Conservation (phyloP, 2,888 invertebrate species). For the Strigamia crassipes region DNA sequence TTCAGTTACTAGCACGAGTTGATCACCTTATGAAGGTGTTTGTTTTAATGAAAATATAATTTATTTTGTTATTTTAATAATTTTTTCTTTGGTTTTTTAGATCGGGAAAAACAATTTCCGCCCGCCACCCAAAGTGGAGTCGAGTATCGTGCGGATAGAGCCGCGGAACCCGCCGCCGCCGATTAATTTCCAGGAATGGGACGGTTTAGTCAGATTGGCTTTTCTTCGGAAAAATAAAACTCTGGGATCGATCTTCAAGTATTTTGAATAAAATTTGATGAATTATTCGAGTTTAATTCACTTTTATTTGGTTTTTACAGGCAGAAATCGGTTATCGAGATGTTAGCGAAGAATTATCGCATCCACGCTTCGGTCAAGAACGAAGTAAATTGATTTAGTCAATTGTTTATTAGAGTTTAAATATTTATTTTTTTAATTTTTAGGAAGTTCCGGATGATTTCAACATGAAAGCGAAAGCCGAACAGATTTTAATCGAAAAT, state of each 20-base stretch:
- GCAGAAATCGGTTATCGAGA: slow-evolving; percentile 78
- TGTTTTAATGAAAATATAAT: neutral
- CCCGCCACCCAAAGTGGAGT: slow-evolving; percentile 99
- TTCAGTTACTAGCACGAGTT: slow-evolving; percentile 91
- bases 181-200: slow-evolving; percentile 91
- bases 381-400: slow-evolving; percentile 64
- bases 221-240: slow-evolving; percentile 49
- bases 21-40: slow-evolving; percentile 92
- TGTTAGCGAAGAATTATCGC: slow-evolving; percentile 88
- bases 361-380: slow-evolving; percentile 85
- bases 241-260: slow-evolving; percentile 48
- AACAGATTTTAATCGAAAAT: slow-evolving; percentile 70
- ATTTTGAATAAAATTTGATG: neutral
- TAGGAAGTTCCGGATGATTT: slow-evolving; percentile 78
- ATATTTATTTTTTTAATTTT: slow-evolving; percentile 51
- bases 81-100: slow-evolving; percentile 58
- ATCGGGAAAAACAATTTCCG: slow-evolving; percentile 98
- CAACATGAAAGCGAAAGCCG: slow-evolving; percentile 79
- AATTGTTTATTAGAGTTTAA: slow-evolving; percentile 3
- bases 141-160: slow-evolving; percentile 95
- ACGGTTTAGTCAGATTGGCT: slow-evolving; percentile 81
- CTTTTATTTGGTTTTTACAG: slow-evolving; percentile 60
- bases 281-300: neutral
- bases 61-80: neutral
- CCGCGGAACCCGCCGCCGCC: slow-evolving; percentile 96